These are phyloP conservation scores for Conops quadrifasciatus DNA, from an alignment of 2,888 invertebrate species.

Conservation along the genomic window DNA sequence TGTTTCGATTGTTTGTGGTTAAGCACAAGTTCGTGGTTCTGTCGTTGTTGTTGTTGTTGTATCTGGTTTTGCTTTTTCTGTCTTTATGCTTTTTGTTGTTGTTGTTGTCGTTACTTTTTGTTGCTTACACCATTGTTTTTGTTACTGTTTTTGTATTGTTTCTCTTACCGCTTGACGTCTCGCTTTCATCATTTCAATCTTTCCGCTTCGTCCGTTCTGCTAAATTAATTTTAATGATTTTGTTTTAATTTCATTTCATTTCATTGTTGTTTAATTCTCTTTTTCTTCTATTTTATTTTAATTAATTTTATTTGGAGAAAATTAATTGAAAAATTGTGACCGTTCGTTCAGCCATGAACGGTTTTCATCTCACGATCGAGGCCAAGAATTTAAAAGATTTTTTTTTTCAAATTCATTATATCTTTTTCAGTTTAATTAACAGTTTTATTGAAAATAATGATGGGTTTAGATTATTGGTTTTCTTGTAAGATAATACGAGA, in stretches of 20 bases:
- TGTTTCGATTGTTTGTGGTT: too few relatives aligned
- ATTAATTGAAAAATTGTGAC: conserved; percentile 23
- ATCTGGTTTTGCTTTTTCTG: too few relatives aligned
- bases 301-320: not conserved
- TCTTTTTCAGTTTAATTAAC: not conserved
- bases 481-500: too few relatives aligned
- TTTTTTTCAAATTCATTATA: not conserved
- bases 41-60: conserved; percentile 4
- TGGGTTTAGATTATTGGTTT: too few relatives aligned
- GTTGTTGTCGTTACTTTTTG: not conserved
- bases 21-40: not conserved
- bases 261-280: not conserved
- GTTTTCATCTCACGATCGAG: not conserved
- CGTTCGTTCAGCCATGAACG: not conserved
- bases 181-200: conserved; percentile 8
- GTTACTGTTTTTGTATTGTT: not conserved
- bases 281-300: not conserved
- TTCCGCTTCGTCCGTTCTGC: conserved; percentile 38
- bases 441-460: too few relatives aligned
- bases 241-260: conserved; percentile 36
- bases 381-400: not conserved
- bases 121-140: not conserved
- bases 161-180: not conserved
- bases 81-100: too few relatives aligned
- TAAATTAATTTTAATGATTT: conserved; percentile 42